Percentiles rank a stretch among this genome's conserved stretches.
Conservation (phyloP, 2,797 vertebrate genomes). For the Pseudochirops corinnae region DNA sequence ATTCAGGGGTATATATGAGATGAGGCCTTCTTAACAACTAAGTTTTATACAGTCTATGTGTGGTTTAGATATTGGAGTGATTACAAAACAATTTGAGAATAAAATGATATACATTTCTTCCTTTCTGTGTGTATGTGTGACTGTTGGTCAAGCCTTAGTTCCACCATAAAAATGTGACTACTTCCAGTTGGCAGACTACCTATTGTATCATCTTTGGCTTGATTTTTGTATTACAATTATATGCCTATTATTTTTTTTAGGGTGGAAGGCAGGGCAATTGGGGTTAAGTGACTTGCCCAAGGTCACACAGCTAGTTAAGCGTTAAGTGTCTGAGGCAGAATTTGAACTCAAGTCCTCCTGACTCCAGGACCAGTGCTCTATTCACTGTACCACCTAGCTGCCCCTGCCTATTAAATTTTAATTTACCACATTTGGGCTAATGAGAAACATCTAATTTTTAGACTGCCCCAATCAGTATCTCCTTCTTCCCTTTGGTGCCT, state of each 20-base stretch:
- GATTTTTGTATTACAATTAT: neutral
- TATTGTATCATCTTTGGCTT: slow-evolving; percentile 51
- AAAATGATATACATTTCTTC: neutral
- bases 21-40: neutral
- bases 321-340: too few relatives aligned
- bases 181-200: slow-evolving; percentile 19
- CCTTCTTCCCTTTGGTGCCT: neutral
- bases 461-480: neutral
- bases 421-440: neutral
- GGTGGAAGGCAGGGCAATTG: too few relatives aligned
- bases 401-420: neutral
- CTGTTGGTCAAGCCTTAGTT: slow-evolving; percentile 27
- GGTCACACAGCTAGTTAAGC: too few relatives aligned
- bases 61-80: neutral
- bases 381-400: too few relatives aligned
- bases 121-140: neutral
- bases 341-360: too few relatives aligned
- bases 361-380: too few relatives aligned
- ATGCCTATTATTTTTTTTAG: neutral
- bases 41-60: neutral
- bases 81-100: slow-evolving; percentile 31
- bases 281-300: too few relatives aligned
- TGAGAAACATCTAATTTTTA: slow-evolving; percentile 23
- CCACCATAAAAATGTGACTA: slow-evolving; percentile 29
- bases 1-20: neutral